A percentile compares a stretch with the other conserved stretches of the same genome.
phyloP scores from a whole-genome alignment of 1,140 invertebrate species.

The Brachionus angularis region DNA sequence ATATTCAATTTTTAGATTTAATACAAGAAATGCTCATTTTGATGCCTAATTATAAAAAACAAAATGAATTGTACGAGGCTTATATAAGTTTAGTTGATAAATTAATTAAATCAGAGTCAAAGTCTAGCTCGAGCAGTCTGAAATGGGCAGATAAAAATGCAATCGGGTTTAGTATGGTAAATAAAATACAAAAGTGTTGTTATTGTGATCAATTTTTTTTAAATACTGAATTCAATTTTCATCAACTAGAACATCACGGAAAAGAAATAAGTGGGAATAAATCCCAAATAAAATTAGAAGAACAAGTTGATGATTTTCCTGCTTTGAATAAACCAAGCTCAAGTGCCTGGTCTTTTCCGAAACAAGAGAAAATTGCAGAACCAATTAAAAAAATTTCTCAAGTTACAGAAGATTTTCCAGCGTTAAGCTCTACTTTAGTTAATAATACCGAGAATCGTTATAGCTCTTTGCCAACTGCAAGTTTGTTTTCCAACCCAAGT shows the following conservation, averaged over 20 bases:
- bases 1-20: slow-evolving; percentile 21
- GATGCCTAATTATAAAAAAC: slow-evolving; percentile 4
- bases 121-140: background rate
- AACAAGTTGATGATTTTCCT: background rate
- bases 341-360: background rate
- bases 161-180: background rate
- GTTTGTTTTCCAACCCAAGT: slow-evolving; percentile 6
- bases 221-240: background rate
- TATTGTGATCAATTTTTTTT: slow-evolving; percentile 14
- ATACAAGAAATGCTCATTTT: slow-evolving; percentile 17
- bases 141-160: background rate
- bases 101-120: background rate
- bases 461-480: slow-evolving; percentile 3
- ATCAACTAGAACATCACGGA: background rate
- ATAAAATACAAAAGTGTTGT: background rate
- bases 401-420: background rate
- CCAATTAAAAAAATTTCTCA: background rate
- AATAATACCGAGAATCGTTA: slow-evolving; percentile 4
- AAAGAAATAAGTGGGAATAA: background rate
- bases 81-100: background rate
- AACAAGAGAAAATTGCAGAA: background rate
- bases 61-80: background rate
- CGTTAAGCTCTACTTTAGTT: background rate
- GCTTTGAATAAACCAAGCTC: background rate
- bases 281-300: background rate